Percentiles rank a stretch among this genome's conserved stretches.
Conservation (phyloP, 2,113 vertebrate species). For the Laterallus jamaicensis region DNA sequence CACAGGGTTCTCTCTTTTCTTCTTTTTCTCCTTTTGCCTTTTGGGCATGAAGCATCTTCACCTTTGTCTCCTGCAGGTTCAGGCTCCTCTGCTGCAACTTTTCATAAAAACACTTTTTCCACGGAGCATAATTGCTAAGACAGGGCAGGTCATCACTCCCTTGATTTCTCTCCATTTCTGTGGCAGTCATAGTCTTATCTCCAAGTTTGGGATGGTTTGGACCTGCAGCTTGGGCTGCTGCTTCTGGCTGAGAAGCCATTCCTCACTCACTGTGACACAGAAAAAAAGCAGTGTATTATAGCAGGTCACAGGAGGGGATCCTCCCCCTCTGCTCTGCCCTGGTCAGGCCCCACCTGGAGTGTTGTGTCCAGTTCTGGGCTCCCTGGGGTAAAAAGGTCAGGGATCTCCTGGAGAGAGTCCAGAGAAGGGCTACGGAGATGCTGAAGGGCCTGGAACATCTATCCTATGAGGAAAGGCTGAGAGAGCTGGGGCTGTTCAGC, state of each 20-base stretch:
- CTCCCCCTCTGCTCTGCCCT: too few species aligned
- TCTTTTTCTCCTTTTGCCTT: constrained; percentile 57
- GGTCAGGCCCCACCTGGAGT: too few species aligned
- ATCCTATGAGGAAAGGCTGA: too few species aligned
- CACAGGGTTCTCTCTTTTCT: constrained; percentile 35
- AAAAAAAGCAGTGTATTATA: not conserved
- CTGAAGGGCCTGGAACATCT: too few species aligned
- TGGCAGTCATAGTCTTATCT: not conserved
- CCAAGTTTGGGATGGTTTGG: not conserved
- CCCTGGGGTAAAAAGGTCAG: too few species aligned
- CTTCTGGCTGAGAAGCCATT: constrained; percentile 6
- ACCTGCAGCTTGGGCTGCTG: not conserved
- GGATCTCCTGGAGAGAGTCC: too few species aligned
- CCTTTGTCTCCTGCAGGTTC: constrained; percentile 62
- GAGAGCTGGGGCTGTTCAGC: too few species aligned
- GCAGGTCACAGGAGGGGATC: too few species aligned
- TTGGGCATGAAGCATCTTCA: constrained; percentile 12
- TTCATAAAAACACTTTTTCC: constrained; percentile 66
- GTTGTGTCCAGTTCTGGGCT: too few species aligned
- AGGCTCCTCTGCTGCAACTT: constrained; percentile 69
- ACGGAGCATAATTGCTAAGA: not conserved
- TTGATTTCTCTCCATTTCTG: not conserved
- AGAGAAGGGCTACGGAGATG: too few species aligned
- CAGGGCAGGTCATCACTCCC: not conserved
- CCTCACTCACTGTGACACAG: not conserved